Evolutionary conservation across 2,888 invertebrate genomes (phyloP), one percentile per base, ranked within the genome.

Genomic region (Leptopilina myrica): DNA sequence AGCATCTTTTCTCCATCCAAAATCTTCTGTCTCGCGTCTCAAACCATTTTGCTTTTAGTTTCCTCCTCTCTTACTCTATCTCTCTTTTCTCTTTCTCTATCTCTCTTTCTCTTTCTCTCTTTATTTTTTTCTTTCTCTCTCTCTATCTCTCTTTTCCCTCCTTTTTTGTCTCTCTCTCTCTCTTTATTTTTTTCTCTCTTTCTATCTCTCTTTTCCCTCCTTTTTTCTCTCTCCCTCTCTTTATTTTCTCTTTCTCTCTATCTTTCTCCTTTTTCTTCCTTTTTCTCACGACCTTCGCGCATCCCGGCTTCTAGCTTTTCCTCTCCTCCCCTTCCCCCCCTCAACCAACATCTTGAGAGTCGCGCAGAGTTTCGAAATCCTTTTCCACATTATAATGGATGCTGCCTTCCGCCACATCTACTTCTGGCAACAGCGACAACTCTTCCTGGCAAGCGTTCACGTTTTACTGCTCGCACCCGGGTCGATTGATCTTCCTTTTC

Each of bases 361-460:
- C 78, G 79, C 76, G 76, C 11, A 49, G 69, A 82, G 80, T 80
- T 82, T 76, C 78, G 77, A 77, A 80, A 84, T 84, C 82, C 82
- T 78, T 33, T 62, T 78, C 81, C 81, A 81, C 80, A 81, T 82
- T 82, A 82, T 80, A 82, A 82, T 81, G 77, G 82, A 82, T 81
- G 81, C 80, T 75, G 79, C 77, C 78, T 73, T 77, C 65, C 78
- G 76, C 59, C 78, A 67, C 79, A 78, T 80, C 80, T 43, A 76
- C 77, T 78, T 79, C 79, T 64, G 69, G 78, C 76, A 79, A 82
- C 76, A 79, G 79, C 81, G 77, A 26, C 78, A 56, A 20, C 73
- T 75, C 64, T 76, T 56, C 46, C 79, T 75, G 64, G 59, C 77
- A 64, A 43, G 59, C 43, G 53, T 78, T 75, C 73, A 56, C 73